Percentiles rank a stretch among this genome's conserved stretches.
Conservation (phyloP, 2,113 vertebrate genomes). For the Odocoileus hemionus region DNA sequence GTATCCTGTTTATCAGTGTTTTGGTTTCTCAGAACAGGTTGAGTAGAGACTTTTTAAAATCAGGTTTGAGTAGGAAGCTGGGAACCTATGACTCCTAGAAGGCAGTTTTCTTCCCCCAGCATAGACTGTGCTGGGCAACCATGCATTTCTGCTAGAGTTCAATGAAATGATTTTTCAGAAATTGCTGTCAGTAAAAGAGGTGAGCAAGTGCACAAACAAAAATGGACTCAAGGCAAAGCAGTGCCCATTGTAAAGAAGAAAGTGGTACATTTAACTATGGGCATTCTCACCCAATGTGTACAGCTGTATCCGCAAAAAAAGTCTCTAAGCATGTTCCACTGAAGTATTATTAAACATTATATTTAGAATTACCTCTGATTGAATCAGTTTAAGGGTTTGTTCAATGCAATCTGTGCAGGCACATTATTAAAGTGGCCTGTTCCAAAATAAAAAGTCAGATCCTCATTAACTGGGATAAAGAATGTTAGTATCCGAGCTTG, state of each 20-base stretch:
- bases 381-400: not conserved
- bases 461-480: conserved; percentile 50
- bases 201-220: not conserved
- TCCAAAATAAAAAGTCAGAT: conserved; percentile 48
- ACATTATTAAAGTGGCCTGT: conserved; percentile 3
- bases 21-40: not conserved
- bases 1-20: not conserved
- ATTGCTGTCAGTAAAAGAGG: conserved; percentile 1
- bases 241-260: not conserved
- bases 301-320: not conserved
- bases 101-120: not conserved
- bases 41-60: not conserved
- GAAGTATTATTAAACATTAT: conserved; percentile 31
- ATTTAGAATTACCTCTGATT: not conserved
- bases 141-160: not conserved
- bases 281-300: not conserved
- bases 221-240: not conserved
- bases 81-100: not conserved
- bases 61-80: not conserved
- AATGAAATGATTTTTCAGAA: conserved; percentile 8
- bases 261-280: not conserved
- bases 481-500: not conserved
- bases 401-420: conserved; percentile 19
- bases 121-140: not conserved
- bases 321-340: not conserved